Evolutionary conservation across 2,888 invertebrate genomes (phyloP).

Genomic region (Scrobipalpa costella): DNA sequence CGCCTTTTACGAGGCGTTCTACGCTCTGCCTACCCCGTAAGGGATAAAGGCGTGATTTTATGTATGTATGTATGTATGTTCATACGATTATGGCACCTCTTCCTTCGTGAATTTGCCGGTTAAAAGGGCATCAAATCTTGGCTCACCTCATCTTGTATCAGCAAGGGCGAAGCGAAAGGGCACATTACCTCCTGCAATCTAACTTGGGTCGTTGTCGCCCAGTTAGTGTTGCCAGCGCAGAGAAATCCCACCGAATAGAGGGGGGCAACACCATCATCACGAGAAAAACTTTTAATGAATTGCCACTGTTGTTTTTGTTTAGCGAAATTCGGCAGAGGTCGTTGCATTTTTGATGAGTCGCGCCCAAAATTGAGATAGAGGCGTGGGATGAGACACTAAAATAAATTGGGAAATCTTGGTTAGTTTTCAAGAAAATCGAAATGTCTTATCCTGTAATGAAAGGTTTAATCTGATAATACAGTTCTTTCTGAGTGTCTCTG

Average conservation of each 20-base stretch:
- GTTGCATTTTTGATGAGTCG: conserved; percentile 36
- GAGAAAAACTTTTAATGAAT: conserved; percentile 70
- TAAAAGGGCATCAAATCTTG: conserved; percentile 26
- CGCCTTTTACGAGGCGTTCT: too few species aligned
- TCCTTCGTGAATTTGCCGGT: too few species aligned
- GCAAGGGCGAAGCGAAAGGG: conserved; percentile 38
- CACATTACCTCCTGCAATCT: conserved; percentile 63
- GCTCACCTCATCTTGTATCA: conserved; percentile 35
- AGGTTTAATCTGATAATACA: not conserved
- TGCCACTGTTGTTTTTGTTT: conserved; percentile 51
- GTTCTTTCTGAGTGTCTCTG: not conserved
- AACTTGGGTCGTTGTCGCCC: conserved; percentile 68
- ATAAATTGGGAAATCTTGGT: conserved; percentile 6
- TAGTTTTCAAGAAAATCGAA: conserved; percentile 8
- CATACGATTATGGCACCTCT: too few species aligned
- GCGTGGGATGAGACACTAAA: not conserved
- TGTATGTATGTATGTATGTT: too few species aligned
- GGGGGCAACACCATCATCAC: conserved; percentile 51
- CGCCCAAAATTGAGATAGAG: conserved; percentile 23
- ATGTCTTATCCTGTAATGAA: not conserved
- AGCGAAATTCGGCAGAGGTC: conserved; percentile 34
- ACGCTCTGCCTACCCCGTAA: too few species aligned
- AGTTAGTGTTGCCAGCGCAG: conserved; percentile 58
- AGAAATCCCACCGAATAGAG: conserved; percentile 50
- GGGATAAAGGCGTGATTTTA: too few species aligned